Evolutionary conservation across 1,140 invertebrate species (phyloP), one percentile per base, ranked within the genome.

Genomic region (Telenomus remus): DNA sequence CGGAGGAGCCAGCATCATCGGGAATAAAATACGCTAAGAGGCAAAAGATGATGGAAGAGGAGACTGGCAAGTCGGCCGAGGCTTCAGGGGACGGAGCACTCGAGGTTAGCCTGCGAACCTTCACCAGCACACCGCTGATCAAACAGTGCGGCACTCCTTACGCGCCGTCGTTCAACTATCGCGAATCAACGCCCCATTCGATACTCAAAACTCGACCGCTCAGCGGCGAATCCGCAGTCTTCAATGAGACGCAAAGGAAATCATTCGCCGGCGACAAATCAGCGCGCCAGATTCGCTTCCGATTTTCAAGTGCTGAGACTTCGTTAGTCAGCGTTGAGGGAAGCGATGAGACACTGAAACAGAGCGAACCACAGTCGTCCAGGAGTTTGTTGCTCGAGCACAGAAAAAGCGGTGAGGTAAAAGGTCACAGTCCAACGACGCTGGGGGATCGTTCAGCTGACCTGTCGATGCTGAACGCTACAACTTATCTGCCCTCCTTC

Each of bases 151-250:
- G 85, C 49, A 73, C 55, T 15, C 39, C 8, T 12, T 44, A 43
- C 47, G 54, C n/a, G 57, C 46, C 27, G 39, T 64, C 14, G 16
- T 7, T 1, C 16, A 70, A 68, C 7, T 7, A 8, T 6, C 0
- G 57, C 7, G 3, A 43, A 0, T 80, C 82, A 8, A 87, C 84
- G 2, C 86, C 87, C 0, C 87, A 88, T 11, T 88, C 87, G 0
- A 88, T 88, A 14, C 42, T 88, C 0, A 88, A 88, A 47, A 87
- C 85, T 39, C 81, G 84, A 0, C 86, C 86, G 19, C 56, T 88
- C 14, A 81, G 87, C 14, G 69, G 79, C 4, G 79, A 79, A 3
- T 85, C 83, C 0, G 56, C 72, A 0, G 85, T 84, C 0, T 68
- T 14, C 11, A 56, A 61, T 4, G 60, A 11, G 0, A 9, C 42